Evolutionary conservation across 2,888 invertebrate genomes (phyloP).

Genomic region (Steromphala cineraria): DNA sequence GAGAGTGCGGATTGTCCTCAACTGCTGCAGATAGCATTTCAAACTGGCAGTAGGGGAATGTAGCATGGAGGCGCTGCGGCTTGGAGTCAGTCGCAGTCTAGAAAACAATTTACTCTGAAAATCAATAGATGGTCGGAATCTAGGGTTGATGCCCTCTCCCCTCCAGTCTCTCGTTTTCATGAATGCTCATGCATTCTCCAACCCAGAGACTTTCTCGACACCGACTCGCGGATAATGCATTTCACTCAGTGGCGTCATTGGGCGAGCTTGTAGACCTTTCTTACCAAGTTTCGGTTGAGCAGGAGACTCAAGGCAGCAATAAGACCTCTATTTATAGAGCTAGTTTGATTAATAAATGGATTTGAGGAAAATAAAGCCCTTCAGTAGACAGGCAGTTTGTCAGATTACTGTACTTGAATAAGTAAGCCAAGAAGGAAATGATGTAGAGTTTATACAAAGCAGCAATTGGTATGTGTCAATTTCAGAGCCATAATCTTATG

Average conservation of each 20-base stretch:
- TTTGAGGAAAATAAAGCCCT: background rate
- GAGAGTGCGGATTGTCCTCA: no score
- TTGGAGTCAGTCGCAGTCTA: background rate
- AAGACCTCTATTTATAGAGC: background rate
- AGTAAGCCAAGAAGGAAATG: no score
- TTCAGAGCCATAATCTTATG: no score
- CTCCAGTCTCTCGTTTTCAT: background rate
- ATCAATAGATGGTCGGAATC: slow-evolving; percentile 2
- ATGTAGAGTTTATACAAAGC: no score
- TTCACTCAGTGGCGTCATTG: background rate
- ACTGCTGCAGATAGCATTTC: no score
- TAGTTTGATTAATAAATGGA: background rate
- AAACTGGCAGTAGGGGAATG: background rate
- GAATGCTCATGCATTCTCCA: slow-evolving; percentile 3
- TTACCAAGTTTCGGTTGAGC: no score
- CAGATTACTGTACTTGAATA: no score
- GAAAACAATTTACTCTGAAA: slow-evolving; percentile 3
- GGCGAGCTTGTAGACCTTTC: no score
- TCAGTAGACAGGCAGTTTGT: no score
- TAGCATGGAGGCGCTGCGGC: background rate
- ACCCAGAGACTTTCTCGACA: background rate
- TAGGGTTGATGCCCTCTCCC: background rate
- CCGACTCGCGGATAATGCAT: background rate
- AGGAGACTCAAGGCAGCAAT: background rate
- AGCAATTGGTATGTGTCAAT: no score